Base-by-base conservation (phyloP, 2,888 invertebrate genomes). In the Shargacucullia verbasci region DNA sequence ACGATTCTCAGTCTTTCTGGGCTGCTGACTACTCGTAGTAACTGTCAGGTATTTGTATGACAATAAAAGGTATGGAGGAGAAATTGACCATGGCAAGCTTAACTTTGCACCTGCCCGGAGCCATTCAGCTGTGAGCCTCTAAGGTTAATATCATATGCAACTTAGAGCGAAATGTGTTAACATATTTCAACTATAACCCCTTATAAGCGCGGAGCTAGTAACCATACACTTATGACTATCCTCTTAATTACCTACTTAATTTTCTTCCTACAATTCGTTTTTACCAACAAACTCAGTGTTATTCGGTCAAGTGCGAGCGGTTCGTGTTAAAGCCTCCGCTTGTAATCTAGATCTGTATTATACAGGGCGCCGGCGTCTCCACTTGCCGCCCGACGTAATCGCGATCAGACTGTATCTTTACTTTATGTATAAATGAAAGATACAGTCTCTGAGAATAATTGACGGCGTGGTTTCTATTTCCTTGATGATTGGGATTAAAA, bases 311-410 rank as follows among this genome's bases (percentile, higher is more conserved):
- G 70, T 53, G 48, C 52, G 52, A 70, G 31, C 39, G 15, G 8
- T 4, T n/a, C 52, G 58, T 53, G 58, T 64, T 69, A 41, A 31
- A 61, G 58, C 48, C 45, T 34, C 45, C 10, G 31, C 58, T 45
- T 48, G 38, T 58, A 66, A 66, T 66, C 66, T 63, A 70, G 64
- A 66, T 66, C 57, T 63, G 58, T 62, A 39, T 8, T n/a, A 13
- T 63, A 45, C 48, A 62, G 45, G 57, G 70, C 58, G 70, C 65
- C 58, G 58, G 58, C 50, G 58, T 52, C 31, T 39, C 38, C 47
- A 39, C 70, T 65, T 47, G 47, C 44, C 33, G 31, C 14, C 68
- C 27, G 45, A 66, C 37, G 52, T 70, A 66, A 70, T 66, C 65
- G 27, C 45, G 65, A 65, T 65, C 48, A 70, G 0, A 10, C 20